These are phyloP conservation scores for Tupaia tana DNA, from an alignment of 2,113 vertebrate genomes.

Conservation along the genomic window DNA sequence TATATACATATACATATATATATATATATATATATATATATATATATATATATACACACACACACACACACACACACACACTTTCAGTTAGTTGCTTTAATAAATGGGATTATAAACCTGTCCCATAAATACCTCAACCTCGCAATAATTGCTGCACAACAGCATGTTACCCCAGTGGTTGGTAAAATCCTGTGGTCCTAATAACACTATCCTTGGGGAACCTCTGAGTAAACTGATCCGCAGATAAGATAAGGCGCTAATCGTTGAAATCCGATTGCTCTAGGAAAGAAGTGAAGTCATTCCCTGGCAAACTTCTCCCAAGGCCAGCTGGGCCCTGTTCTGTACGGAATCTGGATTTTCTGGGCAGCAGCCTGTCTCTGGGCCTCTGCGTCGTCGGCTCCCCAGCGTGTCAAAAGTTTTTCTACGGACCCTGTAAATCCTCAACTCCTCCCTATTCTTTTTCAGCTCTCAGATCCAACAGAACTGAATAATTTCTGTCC, in stretches of 20 bases:
- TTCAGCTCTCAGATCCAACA: slow-evolving; percentile 21
- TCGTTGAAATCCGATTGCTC: slow-evolving; percentile 52
- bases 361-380: not conserved
- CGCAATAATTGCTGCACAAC: slow-evolving; percentile 79
- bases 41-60: not conserved
- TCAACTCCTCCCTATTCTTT: not conserved
- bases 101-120: slow-evolving; percentile 79
- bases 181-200: slow-evolving; percentile 76
- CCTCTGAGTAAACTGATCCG: slow-evolving; percentile 50
- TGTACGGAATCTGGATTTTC: not conserved
- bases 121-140: slow-evolving; percentile 76
- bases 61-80: not conserved
- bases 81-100: slow-evolving; percentile 60
- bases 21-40: not conserved
- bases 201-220: slow-evolving; percentile 76
- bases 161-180: slow-evolving; percentile 75
- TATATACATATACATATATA: not conserved
- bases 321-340: not conserved
- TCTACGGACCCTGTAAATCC: not conserved
- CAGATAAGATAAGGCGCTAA: slow-evolving; percentile 61
- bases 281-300: not conserved
- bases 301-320: slow-evolving; percentile 25
- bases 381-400: not conserved
- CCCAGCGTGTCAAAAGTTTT: slow-evolving; percentile 27
- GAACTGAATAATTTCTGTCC: not conserved